A percentile compares a stretch with the other conserved stretches of the same genome.
Conservation (phyloP, 2,888 invertebrate species). For the Enchytraeus crypticus region DNA sequence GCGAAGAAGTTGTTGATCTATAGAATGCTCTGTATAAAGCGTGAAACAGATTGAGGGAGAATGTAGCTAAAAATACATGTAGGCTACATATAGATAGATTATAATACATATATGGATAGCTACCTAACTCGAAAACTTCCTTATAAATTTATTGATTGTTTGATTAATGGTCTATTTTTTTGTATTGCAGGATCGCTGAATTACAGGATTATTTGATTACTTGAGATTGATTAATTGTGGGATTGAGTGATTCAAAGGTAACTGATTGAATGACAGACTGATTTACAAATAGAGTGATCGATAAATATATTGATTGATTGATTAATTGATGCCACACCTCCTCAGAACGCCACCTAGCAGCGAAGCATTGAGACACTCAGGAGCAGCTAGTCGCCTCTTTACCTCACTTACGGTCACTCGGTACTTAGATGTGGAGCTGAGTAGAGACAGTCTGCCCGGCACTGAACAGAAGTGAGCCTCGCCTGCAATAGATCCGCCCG, state of each 20-base stretch:
- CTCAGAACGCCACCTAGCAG: slow-evolving; percentile 90
- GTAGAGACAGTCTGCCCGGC: slow-evolving; percentile 86
- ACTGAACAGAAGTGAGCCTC: slow-evolving; percentile 92
- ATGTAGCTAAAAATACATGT: too few relatives aligned
- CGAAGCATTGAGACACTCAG: slow-evolving; percentile 97
- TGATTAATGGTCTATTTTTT: too few relatives aligned
- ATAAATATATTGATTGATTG: too few relatives aligned
- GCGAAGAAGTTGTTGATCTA: too few relatives aligned
- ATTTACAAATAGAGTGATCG: too few relatives aligned
- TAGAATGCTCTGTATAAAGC: too few relatives aligned
- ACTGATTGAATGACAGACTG: neutral
- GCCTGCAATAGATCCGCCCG: slow-evolving; percentile 54
- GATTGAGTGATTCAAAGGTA: neutral
- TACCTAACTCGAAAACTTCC: too few relatives aligned
- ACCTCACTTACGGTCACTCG: slow-evolving; percentile 99
- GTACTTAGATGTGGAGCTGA: slow-evolving; percentile 98
- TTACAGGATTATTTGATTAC: neutral
- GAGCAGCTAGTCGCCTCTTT: slow-evolving; percentile 88
- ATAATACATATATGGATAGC: too few relatives aligned
- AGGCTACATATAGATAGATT: too few relatives aligned
- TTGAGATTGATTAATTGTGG: neutral
- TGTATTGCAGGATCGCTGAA: too few relatives aligned
- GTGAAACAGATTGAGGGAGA: too few relatives aligned
- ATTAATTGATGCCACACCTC: slow-evolving; percentile 68
- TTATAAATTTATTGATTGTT: too few relatives aligned